phyloP scores from a whole-genome alignment of 2,888 invertebrate species.

The Pachydiplax longipennis region DNA sequence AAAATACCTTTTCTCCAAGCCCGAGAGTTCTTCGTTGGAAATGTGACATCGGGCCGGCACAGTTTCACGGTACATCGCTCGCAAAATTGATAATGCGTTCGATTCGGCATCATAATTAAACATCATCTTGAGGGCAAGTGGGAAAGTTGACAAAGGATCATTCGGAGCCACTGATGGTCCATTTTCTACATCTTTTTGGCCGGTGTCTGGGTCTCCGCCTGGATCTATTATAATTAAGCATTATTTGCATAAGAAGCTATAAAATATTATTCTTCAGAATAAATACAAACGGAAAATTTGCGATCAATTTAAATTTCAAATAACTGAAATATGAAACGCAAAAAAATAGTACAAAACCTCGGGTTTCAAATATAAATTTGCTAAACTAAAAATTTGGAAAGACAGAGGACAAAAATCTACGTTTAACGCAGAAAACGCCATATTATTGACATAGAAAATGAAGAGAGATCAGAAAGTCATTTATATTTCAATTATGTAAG shows the following conservation, averaged over 20 bases:
- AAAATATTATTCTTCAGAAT: too few relatives aligned
- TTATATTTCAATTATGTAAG: too few relatives aligned
- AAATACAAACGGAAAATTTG: too few relatives aligned
- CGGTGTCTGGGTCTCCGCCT: neutral
- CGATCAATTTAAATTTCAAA: neutral
- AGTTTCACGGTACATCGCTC: conserved; percentile 82
- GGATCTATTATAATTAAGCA: neutral
- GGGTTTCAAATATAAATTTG: neutral
- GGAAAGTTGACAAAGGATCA: conserved; percentile 59
- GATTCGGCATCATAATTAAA: conserved; percentile 89
- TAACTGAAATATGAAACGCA: neutral
- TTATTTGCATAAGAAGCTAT: too few relatives aligned
- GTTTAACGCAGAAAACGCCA: too few relatives aligned
- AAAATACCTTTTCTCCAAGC: conserved; percentile 65
- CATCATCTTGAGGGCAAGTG: conserved; percentile 88
- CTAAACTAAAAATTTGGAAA: too few relatives aligned
- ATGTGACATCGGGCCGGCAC: conserved; percentile 70
- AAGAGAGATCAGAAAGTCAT: too few relatives aligned
- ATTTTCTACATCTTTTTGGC: neutral
- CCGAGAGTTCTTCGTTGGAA: conserved; percentile 60
- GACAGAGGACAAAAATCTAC: too few relatives aligned
- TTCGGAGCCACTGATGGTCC: neutral
- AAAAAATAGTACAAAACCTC: neutral
- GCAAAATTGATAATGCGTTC: conserved; percentile 76
- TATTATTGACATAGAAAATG: too few relatives aligned